Percentiles rank a stretch among this genome's conserved stretches.
These are phyloP conservation scores for Pampusana beccarii DNA, from an alignment of 2,113 vertebrate genomes.

Conservation along the genomic window DNA sequence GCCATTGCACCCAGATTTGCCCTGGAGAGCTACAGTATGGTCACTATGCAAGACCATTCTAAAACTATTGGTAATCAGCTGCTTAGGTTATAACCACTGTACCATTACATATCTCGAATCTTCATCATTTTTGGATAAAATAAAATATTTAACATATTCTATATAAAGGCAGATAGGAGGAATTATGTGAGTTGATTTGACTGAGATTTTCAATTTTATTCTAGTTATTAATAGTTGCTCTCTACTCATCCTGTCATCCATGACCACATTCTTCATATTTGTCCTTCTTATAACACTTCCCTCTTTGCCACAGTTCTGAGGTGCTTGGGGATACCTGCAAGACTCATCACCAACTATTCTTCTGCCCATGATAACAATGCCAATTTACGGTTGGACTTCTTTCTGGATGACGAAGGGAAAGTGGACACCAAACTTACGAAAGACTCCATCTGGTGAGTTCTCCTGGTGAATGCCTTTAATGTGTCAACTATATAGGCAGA, in stretches of 20 bases:
- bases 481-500: background rate
- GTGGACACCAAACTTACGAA: constrained; percentile 83
- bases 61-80: background rate
- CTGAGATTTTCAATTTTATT: background rate
- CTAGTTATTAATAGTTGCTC: background rate
- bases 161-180: background rate
- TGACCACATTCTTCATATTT: background rate
- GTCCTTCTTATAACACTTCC: background rate
- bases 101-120: background rate
- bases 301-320: constrained; percentile 82
- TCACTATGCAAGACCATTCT: background rate
- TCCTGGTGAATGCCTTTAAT: background rate
- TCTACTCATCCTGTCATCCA: background rate
- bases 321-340: constrained; percentile 90
- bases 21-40: background rate
- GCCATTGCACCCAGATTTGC: background rate
- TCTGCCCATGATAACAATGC: constrained; percentile 96
- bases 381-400: constrained; percentile 89
- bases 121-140: background rate
- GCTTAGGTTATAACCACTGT: background rate
- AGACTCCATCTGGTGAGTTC: constrained; percentile 91
- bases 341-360: constrained; percentile 90
- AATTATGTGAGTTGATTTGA: background rate
- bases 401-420: constrained; percentile 85
- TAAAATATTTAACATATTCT: background rate